These are phyloP conservation scores for Deroptyus accipitrinus DNA, from an alignment of 2,113 vertebrate genomes.

Conservation along the genomic window DNA sequence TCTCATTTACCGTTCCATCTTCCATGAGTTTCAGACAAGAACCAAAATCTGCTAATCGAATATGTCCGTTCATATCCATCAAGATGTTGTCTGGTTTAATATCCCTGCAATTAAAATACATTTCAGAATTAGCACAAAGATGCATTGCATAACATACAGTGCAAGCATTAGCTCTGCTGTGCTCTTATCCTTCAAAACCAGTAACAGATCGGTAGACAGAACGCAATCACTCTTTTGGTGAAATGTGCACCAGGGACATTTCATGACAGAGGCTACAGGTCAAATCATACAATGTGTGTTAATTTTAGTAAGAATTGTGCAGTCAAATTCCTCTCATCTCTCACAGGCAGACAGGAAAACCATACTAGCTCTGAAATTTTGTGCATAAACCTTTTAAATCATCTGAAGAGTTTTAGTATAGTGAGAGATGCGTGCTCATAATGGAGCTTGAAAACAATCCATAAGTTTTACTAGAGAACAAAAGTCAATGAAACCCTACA, in stretches of 20 bases:
- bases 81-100: slow-evolving; percentile 98
- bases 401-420: neutral
- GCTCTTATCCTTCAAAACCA: neutral
- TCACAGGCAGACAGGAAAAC: neutral
- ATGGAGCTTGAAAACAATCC: neutral
- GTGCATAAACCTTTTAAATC: neutral
- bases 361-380: neutral
- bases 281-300: neutral
- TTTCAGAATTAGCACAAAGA: slow-evolving; percentile 38
- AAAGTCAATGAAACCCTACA: neutral
- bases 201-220: neutral
- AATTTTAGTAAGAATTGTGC: neutral
- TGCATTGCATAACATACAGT: neutral
- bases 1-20: slow-evolving; percentile 90
- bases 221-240: neutral
- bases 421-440: neutral
- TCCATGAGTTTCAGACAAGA: slow-evolving; percentile 98
- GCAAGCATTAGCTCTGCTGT: neutral
- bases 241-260: neutral
- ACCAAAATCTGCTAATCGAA: slow-evolving; percentile 97
- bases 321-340: neutral
- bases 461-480: neutral
- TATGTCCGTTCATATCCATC: slow-evolving; percentile 98
- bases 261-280: neutral
- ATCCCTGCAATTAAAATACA: slow-evolving; percentile 81